Percentiles rank a stretch among this genome's conserved stretches.
These are phyloP conservation scores for Andricus curvator DNA, from an alignment of 2,888 invertebrate genomes.

Conservation along the genomic window DNA sequence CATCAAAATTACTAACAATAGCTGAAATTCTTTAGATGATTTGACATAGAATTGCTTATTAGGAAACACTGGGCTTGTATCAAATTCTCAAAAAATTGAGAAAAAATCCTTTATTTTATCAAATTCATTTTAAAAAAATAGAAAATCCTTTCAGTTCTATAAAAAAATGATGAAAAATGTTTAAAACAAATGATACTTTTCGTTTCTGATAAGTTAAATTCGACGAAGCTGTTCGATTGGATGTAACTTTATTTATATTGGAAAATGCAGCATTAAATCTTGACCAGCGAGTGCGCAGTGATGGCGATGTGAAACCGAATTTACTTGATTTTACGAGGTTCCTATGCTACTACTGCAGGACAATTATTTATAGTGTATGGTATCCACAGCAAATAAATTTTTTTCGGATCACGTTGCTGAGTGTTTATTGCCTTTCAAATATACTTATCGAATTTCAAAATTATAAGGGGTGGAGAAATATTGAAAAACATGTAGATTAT, in stretches of 20 bases:
- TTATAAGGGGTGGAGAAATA: not conserved
- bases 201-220: not conserved
- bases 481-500: not conserved
- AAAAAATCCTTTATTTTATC: no score
- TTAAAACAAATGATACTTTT: not conserved
- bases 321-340: conserved; percentile 21
- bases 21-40: no score
- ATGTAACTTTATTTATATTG: conserved; percentile 15
- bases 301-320: conserved; percentile 22
- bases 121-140: no score
- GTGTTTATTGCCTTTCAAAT: conserved; percentile 14
- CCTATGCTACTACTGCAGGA: conserved; percentile 1
- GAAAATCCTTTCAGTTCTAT: no score
- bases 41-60: no score
- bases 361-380: conserved; percentile 17
- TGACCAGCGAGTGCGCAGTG: conserved; percentile 17
- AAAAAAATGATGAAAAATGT: no score
- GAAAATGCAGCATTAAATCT: conserved; percentile 18
- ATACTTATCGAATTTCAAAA: not conserved
- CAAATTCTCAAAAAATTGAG: no score
- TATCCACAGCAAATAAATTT: conserved; percentile 9
- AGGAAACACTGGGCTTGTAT: no score
- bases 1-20: no score
- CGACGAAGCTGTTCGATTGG: not conserved
- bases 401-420: not conserved